Base-by-base conservation (phyloP, 2,888 invertebrate genomes). In the Drosophila acutilabella region DNA sequence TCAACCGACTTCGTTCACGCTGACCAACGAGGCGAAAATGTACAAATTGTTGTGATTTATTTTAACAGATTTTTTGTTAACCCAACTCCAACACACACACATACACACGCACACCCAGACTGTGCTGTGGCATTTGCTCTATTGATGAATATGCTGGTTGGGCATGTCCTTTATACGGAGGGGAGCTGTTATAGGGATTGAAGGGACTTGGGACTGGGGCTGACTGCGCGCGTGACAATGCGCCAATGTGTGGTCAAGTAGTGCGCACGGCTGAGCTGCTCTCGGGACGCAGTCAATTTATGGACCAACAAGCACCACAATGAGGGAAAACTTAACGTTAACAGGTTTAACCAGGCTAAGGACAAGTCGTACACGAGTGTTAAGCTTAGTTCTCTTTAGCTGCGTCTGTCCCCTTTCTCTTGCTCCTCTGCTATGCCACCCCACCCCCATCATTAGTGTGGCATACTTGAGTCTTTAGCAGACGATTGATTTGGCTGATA, bases 11-110 rank as follows among this genome's bases (percentile, higher is more conserved):
- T 69, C 48, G 44, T 52, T 58, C 80, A 36, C 36, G 76, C 80
- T 82, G 81, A 51, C 79, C 85, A 85, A 83, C 85, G 89, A 85
- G 81, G 79, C 85, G 87, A 88, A 85, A 85, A 83, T 88, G 89
- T 85, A 85, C 87, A 85, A 85, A 85, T 85, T 85, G 85, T 85
- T 85, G 85, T 88, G 85, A 85, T 85, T 85, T 85, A 85, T 85
- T 85, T 85, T 88, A 85, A 85, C 89, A 85, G 85, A 82, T 85
- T 65, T 44, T 57, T 75, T 77, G 87, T 84, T 87, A 87, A 81
- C 88, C 88, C 75, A 82, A 77, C 74, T 36, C 44, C 50, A 57
- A 47, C 48, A 41, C 40, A 48, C 2, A 18, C 18, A 18, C 20
- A 20, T 33, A 54, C 18, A 26, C 52, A 26, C 26, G 10, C 18